Conservation (phyloP, 2,888 invertebrate genomes). For the Hydraecia micacea region DNA sequence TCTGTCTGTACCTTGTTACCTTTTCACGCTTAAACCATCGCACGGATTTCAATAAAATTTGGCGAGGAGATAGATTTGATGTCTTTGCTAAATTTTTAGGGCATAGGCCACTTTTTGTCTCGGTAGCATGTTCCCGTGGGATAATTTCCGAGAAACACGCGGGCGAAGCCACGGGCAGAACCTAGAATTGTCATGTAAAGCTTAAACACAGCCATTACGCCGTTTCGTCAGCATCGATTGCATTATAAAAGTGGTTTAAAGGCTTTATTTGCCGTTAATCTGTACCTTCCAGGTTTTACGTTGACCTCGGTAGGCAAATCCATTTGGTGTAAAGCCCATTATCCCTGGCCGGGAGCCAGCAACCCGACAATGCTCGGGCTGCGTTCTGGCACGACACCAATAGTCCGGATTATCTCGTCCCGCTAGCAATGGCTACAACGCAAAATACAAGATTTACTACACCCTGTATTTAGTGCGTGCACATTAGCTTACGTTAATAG, state of each 20-base stretch:
- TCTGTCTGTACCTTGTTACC: neutral
- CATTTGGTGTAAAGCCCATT: conserved; percentile 76
- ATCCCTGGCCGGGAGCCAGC: conserved; percentile 83
- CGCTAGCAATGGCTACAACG: conserved; percentile 70
- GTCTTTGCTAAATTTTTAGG: neutral
- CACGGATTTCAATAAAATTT: neutral
- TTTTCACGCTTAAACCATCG: too few species aligned
- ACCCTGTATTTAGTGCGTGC: conserved; percentile 65
- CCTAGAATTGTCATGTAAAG: conserved; percentile 19
- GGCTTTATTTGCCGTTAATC: conserved; percentile 66
- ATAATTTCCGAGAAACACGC: neutral
- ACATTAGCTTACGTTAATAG: conserved; percentile 62
- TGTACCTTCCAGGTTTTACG: conserved; percentile 68
- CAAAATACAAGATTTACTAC: conserved; percentile 72
- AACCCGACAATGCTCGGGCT: conserved; percentile 74
- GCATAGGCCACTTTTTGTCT: neutral
- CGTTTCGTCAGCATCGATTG: conserved; percentile 46
- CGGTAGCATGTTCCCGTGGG: neutral
- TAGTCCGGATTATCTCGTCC: conserved; percentile 79
- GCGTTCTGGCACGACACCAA: conserved; percentile 83
- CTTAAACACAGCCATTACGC: conserved; percentile 12
- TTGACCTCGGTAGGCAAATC: conserved; percentile 74
- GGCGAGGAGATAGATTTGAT: neutral
- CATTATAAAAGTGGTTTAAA: conserved; percentile 58
- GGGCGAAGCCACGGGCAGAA: neutral